phyloP scores from a whole-genome alignment of 2,113 vertebrate species.

The Tupaia chinensis region DNA sequence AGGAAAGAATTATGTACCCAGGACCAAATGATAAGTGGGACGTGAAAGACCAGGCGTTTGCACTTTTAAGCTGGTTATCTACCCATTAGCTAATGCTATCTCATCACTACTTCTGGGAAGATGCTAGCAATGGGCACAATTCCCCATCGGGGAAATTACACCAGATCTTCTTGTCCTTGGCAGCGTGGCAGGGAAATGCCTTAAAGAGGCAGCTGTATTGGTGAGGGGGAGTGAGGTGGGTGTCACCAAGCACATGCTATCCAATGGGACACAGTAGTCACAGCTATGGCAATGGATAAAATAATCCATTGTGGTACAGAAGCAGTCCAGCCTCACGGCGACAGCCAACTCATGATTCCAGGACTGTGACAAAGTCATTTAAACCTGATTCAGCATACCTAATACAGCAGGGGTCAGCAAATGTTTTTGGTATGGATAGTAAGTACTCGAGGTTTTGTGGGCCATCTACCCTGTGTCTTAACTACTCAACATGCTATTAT shows the following conservation, averaged over 20 bases:
- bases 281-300: background rate
- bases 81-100: slow-evolving; percentile 28
- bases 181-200: background rate
- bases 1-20: background rate
- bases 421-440: background rate
- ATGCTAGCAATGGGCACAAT: slow-evolving; percentile 22
- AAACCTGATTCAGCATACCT: slow-evolving; percentile 26
- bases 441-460: slow-evolving; percentile 18
- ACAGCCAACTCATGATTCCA: slow-evolving; percentile 1
- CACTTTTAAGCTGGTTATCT: slow-evolving; percentile 47
- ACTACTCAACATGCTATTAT: background rate
- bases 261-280: slow-evolving; percentile 7
- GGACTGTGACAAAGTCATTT: background rate
- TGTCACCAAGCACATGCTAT: background rate
- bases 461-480: background rate
- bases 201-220: slow-evolving; percentile 60
- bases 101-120: slow-evolving; percentile 58
- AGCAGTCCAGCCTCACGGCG: background rate
- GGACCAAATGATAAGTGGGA: slow-evolving; percentile 16
- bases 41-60: slow-evolving; percentile 24
- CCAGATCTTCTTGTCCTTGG: slow-evolving; percentile 58
- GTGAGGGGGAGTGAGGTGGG: background rate
- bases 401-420: background rate
- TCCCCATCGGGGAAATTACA: slow-evolving; percentile 56
- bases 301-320: background rate